Evolutionary conservation across 1,140 invertebrate genomes (phyloP).

Genomic region (Hylaeus volcanicus): DNA sequence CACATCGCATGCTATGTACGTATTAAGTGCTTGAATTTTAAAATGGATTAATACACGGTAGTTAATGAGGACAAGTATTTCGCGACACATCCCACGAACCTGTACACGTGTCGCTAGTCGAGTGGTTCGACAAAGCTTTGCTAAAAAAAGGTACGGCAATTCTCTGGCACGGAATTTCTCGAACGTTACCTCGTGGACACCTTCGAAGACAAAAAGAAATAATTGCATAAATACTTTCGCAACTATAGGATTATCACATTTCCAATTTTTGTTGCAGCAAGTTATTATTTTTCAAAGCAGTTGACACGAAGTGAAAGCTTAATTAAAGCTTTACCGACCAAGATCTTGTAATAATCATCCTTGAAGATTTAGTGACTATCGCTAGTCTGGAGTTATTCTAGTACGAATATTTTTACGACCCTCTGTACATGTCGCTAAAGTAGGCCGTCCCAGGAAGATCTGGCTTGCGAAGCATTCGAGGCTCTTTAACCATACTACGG

Average conservation of each 20-base stretch:
- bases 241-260: too few relatives aligned
- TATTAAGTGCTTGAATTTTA: conserved; percentile 26
- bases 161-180: neutral
- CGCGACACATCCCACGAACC: conserved; percentile 11
- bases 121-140: conserved; percentile 20
- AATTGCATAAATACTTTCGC: too few relatives aligned
- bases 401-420: too few relatives aligned
- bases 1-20: neutral
- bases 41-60: conserved; percentile 40
- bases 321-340: too few relatives aligned
- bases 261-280: too few relatives aligned
- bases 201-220: too few relatives aligned
- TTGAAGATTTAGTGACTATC: too few relatives aligned
- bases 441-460: neutral
- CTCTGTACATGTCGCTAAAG: neutral
- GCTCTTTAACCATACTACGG: conserved; percentile 18
- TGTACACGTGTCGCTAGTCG: conserved; percentile 5
- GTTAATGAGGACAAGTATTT: conserved; percentile 40
- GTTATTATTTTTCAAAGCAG: too few relatives aligned
- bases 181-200: too few relatives aligned
- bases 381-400: too few relatives aligned
- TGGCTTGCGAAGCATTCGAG: neutral
- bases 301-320: too few relatives aligned
- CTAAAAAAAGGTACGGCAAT: conserved; percentile 18
- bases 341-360: too few relatives aligned